Evolutionary conservation across 2,797 vertebrate species (phyloP).

Genomic region (Poecile montanus): DNA sequence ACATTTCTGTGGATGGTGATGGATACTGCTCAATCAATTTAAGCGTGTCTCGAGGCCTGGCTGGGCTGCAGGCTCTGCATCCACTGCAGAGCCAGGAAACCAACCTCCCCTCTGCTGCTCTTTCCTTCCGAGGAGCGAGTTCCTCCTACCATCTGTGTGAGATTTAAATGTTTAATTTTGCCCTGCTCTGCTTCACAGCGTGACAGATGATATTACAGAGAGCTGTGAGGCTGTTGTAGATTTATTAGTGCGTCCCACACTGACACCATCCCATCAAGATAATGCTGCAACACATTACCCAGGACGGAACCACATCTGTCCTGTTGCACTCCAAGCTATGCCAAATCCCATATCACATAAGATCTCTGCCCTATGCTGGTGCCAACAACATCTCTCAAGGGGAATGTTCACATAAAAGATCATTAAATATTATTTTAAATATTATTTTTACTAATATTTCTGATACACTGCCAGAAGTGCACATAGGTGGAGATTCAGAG

Average conservation of each 20-base stretch:
- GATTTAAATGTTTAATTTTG: slow-evolving; percentile 5
- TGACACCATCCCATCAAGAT: background rate
- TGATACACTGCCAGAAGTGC: background rate
- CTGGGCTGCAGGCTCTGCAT: background rate
- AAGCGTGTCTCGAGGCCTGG: background rate
- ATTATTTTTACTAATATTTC: background rate
- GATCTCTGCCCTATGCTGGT: background rate
- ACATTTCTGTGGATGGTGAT: background rate
- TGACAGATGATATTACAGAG: background rate
- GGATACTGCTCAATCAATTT: background rate
- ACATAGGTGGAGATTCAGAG: background rate
- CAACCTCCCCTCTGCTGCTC: background rate
- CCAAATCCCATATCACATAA: background rate
- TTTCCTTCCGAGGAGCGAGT: background rate
- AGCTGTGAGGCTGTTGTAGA: background rate
- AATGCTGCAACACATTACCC: background rate
- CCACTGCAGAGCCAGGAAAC: background rate
- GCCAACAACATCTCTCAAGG: background rate
- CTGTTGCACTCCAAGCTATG: background rate
- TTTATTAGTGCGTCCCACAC: background rate
- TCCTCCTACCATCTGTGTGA: background rate
- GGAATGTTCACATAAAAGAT: background rate
- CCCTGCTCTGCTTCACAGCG: background rate
- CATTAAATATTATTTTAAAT: background rate
- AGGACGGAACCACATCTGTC: accelerated